phyloP scores from a whole-genome alignment of 2,888 invertebrate genomes.

The Orthonevra nobilis region DNA sequence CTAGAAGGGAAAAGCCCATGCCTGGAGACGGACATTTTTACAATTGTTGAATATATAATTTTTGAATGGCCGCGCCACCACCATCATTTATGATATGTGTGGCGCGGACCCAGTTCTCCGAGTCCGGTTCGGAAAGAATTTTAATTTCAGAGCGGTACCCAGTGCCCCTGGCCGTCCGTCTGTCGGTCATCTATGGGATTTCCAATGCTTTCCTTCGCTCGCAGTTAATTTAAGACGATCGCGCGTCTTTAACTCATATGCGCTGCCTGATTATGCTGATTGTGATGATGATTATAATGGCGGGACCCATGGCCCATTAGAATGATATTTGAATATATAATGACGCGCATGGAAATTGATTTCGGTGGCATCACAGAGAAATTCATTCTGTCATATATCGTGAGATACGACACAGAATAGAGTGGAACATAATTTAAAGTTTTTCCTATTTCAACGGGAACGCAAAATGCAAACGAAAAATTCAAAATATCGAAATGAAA shows the following conservation, averaged over 20 bases:
- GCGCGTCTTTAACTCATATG: constrained; percentile 50
- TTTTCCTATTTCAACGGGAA: constrained; percentile 6
- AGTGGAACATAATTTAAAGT: neutral
- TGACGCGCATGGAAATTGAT: constrained; percentile 61
- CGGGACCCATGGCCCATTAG: constrained; percentile 61
- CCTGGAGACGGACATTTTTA: constrained; percentile 34
- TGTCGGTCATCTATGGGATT: constrained; percentile 34
- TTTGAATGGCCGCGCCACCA: constrained; percentile 33
- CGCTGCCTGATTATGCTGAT: constrained; percentile 59
- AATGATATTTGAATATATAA: constrained; percentile 64
- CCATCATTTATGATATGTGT: constrained; percentile 36
- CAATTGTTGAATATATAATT: constrained; percentile 66
- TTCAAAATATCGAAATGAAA: neutral
- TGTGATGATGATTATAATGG: constrained; percentile 61
- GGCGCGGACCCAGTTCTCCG: constrained; percentile 16
- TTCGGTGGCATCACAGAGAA: constrained; percentile 58
- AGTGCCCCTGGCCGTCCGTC: constrained; percentile 15
- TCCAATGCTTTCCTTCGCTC: constrained; percentile 46
- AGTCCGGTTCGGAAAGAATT: constrained; percentile 40
- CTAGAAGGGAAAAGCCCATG: constrained; percentile 20
- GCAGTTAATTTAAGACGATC: constrained; percentile 62
- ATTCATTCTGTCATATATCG: constrained; percentile 30
- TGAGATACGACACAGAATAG: constrained; percentile 27
- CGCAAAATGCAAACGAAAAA: constrained; percentile 38
- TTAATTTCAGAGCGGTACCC: constrained; percentile 53